A percentile compares a stretch with the other conserved stretches of the same genome.
Conservation (phyloP, 35 echinoderm and acorn worm genomes). For the Eucidaris tribuloides region DNA sequence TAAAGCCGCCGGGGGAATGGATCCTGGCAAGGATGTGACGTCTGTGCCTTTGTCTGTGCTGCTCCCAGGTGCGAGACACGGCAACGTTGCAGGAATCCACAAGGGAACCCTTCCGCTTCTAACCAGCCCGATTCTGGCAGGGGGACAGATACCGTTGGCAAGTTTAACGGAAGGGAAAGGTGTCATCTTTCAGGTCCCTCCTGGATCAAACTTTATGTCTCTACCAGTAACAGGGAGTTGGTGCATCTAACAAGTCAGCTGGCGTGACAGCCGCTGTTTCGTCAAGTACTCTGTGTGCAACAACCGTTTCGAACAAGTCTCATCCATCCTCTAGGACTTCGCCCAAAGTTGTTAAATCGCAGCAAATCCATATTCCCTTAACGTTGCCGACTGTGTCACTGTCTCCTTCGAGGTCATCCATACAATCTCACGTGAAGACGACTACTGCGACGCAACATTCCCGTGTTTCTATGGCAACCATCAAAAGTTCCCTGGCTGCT, state of each 20-base stretch:
- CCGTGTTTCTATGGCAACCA: no score
- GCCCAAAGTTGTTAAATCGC: not conserved
- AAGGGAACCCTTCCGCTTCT: constrained; percentile 39
- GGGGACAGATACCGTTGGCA: constrained; percentile 9
- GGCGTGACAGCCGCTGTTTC: not conserved
- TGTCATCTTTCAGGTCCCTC: constrained; percentile 44
- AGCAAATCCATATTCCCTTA: no score
- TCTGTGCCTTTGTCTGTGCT: constrained; percentile 36
- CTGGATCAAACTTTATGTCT: constrained; percentile 35
- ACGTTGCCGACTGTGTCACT: no score
- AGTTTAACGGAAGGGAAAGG: constrained; percentile 52
- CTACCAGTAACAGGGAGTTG: not conserved
- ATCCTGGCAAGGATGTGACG: not conserved
- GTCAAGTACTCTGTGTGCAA: not conserved
- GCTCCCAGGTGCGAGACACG: not conserved
- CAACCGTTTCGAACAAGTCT: no score
- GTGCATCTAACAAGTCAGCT: not conserved
- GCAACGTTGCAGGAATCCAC: not conserved
- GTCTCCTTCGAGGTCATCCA: no score
- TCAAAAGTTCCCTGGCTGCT: no score
- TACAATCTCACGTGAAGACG: no score
- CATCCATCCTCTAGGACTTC: not conserved
- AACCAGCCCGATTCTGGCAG: constrained; percentile 22
- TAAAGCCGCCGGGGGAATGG: not conserved
- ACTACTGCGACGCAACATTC: no score